These are phyloP conservation scores for Clarias magur DNA, from an alignment of 2,113 vertebrate species.

Conservation along the genomic window DNA sequence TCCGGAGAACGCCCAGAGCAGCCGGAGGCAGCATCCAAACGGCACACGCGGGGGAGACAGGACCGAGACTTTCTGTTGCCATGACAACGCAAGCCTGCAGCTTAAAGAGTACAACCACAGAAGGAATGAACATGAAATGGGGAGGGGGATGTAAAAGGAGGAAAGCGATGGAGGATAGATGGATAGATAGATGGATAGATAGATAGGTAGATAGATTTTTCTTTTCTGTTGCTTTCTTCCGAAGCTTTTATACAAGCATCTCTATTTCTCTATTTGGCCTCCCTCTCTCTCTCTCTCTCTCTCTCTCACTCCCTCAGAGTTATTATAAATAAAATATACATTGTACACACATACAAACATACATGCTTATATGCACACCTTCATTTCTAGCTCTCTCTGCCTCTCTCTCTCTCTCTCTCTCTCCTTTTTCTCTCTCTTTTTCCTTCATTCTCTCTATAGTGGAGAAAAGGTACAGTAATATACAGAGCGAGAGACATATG, in stretches of 20 bases:
- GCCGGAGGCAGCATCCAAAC: constrained; percentile 21
- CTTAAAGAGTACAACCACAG: constrained; percentile 40
- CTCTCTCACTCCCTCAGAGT: background rate
- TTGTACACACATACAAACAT: no score
- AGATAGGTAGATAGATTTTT: constrained; percentile 8
- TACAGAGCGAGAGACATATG: background rate
- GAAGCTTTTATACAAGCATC: no score
- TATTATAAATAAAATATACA: background rate
- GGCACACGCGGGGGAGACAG: background rate
- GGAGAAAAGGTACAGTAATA: background rate
- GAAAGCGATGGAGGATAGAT: constrained; percentile 16
- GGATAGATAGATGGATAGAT: constrained; percentile 12
- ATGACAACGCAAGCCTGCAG: constrained; percentile 55
- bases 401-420: background rate
- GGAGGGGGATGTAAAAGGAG: background rate
- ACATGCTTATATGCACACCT: no score
- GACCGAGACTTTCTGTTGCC: constrained; percentile 50
- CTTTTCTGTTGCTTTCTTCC: no score
- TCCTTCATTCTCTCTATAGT: background rate
- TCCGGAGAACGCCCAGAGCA: constrained; percentile 10
- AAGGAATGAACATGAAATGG: constrained; percentile 19
- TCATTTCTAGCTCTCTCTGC: background rate
- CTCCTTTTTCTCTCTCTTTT: background rate
- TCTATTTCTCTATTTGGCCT: no score
- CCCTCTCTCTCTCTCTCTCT: background rate